phyloP scores from a whole-genome alignment of 30 jellyfish, hydroid and myxozoan genomes.

The Aurelia aurita complex sp. Pacific region DNA sequence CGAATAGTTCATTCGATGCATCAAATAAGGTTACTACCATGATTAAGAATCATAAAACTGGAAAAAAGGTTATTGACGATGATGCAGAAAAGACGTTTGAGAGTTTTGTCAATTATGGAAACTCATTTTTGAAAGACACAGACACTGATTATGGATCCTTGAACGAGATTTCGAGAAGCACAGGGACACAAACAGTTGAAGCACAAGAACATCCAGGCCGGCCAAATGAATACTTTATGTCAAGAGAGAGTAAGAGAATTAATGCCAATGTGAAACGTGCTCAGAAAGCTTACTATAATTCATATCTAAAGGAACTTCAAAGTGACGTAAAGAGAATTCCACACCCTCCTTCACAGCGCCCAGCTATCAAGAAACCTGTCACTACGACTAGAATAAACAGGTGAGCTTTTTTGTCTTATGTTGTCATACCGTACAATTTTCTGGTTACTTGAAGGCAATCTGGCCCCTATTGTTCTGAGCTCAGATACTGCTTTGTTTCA shows the following conservation, averaged over 20 bases:
- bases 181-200: conserved; percentile 34
- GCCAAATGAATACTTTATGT: conserved; percentile 17
- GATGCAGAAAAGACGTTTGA: conserved; percentile 57
- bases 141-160: background rate
- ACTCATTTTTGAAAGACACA: background rate
- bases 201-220: background rate
- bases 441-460: too few relatives aligned
- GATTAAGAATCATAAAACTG: background rate
- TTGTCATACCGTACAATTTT: too few relatives aligned
- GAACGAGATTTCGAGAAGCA: conserved; percentile 19
- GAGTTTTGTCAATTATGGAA: conserved; percentile 38
- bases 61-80: background rate
- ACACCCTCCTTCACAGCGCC: conserved; percentile 69
- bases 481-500: too few relatives aligned
- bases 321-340: conserved; percentile 30
- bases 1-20: background rate
- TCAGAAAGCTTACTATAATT: conserved; percentile 53
- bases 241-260: conserved; percentile 54
- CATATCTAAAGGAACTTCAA: conserved; percentile 53
- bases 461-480: too few relatives aligned
- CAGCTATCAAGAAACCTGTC: conserved; percentile 51
- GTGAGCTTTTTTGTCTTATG: background rate
- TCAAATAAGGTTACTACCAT: background rate
- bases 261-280: conserved; percentile 58
- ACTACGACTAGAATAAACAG: conserved; percentile 54